Base-by-base conservation (phyloP, 2,888 invertebrate genomes). In the Pterobdella sp. region DNA sequence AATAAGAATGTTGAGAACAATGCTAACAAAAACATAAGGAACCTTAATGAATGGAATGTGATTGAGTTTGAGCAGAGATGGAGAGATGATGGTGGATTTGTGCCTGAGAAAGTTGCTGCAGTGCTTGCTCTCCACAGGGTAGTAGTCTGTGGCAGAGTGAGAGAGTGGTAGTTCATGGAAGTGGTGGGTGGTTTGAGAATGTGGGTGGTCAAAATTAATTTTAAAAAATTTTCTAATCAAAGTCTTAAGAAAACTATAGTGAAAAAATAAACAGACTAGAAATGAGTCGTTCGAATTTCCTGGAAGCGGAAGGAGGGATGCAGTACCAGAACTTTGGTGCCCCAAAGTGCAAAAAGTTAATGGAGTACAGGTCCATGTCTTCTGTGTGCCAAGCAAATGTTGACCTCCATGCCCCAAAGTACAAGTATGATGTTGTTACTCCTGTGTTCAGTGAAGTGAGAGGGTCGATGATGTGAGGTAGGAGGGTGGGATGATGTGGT, bases 381-480 rank as follows among this genome's bases (percentile, higher is more conserved):
- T 99, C 98, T 0, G 96, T 96, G 81, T 99, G 98, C 98, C 98
- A 99, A 0, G 97, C 94, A 82, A 99, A 99, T 0, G 95, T 95
- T 0, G 97, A 95, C 84, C 97, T 98, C 96, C 97, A 99, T 97
- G 98, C 99, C 52, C 97, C 98, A 84, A 97, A 98, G 84, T 99
- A 99, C 42, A 99, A 86, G 84, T 99, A 99, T 0, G 97, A 95
- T 0, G 97, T 98, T 83, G 96, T 98, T 0, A 99, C 98, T 1
- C 76, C 84, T 52, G 26, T 22, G 31, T 4, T 18, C 22, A 31
- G 14, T 65, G 35, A 32, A 2, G 66, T 4, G 31, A 31, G 32
- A n/a, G n/a, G n/a, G n/a, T n/a, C n/a, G n/a, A n/a, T n/a, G n/a
- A n/a, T n/a, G 60, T 56, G 60, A 22, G 60, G 60, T 56, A 26